Conservation (phyloP, 2,113 vertebrate species). For the Benitochromis conjunctus region DNA sequence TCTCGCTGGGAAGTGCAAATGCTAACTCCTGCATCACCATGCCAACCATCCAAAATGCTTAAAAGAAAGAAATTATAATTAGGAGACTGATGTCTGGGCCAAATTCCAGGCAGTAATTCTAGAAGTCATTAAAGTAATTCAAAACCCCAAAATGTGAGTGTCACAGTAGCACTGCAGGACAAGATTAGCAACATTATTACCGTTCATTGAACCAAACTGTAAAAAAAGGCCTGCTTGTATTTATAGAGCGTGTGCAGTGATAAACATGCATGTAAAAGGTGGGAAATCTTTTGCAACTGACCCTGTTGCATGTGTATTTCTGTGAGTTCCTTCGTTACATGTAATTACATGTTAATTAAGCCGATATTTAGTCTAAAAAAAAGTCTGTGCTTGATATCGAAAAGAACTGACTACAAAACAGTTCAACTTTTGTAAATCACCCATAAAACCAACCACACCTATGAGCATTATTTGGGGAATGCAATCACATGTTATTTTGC, state of each 20-base stretch:
- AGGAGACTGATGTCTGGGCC: not conserved
- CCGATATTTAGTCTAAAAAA: accelerated
- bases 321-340: not conserved
- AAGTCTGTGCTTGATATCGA: not conserved
- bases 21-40: not conserved
- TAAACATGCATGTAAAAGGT: not conserved
- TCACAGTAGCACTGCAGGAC: not conserved
- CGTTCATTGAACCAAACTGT: not conserved
- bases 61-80: not conserved
- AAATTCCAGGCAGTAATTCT: not conserved
- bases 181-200: not conserved
- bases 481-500: not conserved
- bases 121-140: not conserved
- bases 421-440: not conserved
- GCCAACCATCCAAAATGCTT: not conserved
- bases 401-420: not conserved
- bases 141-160: not conserved
- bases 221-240: not conserved
- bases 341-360: not conserved
- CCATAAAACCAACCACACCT: not conserved
- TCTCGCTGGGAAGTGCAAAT: not conserved
- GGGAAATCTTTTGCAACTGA: not conserved
- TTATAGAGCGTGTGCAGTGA: not conserved
- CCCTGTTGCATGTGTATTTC: not conserved
- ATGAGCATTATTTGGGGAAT: not conserved